Conservation (phyloP, 2,797 vertebrate species). For the Pseudochirops cupreus region DNA sequence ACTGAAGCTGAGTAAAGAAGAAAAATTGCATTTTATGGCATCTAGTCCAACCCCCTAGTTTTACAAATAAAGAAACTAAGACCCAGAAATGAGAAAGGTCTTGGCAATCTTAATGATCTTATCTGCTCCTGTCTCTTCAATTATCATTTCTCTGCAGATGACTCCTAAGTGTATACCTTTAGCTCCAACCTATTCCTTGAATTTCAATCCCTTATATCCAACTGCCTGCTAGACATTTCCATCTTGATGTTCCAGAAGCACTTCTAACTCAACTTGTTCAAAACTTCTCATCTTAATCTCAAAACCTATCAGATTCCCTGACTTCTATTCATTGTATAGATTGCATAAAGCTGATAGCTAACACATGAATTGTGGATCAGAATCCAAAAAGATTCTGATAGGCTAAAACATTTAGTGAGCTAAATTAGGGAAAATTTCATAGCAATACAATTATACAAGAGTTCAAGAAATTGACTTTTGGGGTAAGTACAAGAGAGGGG, state of each 20-base stretch:
- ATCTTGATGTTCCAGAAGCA: neutral
- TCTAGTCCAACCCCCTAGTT: neutral
- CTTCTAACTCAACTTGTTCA: neutral
- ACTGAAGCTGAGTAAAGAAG: neutral
- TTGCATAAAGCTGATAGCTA: neutral
- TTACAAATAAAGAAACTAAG: neutral
- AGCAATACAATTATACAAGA: neutral
- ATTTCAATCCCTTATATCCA: neutral
- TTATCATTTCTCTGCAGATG: neutral
- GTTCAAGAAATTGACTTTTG: neutral
- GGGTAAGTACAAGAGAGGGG: neutral
- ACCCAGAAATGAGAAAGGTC: neutral
- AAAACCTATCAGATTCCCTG: neutral
- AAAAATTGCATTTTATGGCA: neutral
- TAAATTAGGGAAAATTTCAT: neutral
- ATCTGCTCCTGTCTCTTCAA: neutral
- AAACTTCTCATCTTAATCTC: neutral
- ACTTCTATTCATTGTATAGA: neutral
- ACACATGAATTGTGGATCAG: neutral
- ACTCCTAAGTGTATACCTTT: neutral
- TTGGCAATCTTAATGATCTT: neutral
- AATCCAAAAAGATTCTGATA: neutral
- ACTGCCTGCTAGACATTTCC: neutral
- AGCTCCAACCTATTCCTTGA: neutral
- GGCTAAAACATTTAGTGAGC: neutral